Conservation (phyloP, 2,113 vertebrate genomes). For the Corynorhinus townsendii region DNA sequence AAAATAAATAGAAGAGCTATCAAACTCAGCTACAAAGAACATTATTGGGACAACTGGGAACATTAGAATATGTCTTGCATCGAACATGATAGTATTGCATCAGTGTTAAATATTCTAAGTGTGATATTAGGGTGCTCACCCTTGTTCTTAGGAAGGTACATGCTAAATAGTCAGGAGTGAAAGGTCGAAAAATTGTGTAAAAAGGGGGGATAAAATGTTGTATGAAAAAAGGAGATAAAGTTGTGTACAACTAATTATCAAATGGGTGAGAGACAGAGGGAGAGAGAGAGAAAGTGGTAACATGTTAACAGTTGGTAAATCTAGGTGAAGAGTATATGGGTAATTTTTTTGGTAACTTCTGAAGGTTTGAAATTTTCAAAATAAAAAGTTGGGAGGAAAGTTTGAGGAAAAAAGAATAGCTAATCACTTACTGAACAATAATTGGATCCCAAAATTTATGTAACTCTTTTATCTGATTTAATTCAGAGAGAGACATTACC, state of each 20-base stretch:
- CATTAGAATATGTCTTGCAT: not conserved
- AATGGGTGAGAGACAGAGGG: not conserved
- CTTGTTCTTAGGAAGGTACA: not conserved
- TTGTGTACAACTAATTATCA: not conserved
- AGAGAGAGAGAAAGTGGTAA: not conserved
- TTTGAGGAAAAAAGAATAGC: not conserved
- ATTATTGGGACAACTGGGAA: not conserved
- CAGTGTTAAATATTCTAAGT: not conserved
- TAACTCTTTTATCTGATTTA: not conserved
- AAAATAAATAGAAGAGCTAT: not conserved
- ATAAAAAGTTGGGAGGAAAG: not conserved
- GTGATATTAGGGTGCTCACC: not conserved
- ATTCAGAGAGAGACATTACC: not conserved
- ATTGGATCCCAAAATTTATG: not conserved
- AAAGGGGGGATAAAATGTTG: not conserved
- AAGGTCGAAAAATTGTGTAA: not conserved
- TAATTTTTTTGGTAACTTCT: slow-evolving; percentile 27
- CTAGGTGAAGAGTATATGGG: not conserved
- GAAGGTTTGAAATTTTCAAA: not conserved
- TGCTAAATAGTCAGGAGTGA: not conserved
- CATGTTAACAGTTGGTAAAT: not conserved
- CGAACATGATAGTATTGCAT: not conserved
- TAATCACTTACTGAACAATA: not conserved
- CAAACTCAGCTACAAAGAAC: not conserved
- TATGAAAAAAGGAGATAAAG: not conserved